phyloP scores from a whole-genome alignment of 2,113 vertebrate species.

The Procavia capensis region DNA sequence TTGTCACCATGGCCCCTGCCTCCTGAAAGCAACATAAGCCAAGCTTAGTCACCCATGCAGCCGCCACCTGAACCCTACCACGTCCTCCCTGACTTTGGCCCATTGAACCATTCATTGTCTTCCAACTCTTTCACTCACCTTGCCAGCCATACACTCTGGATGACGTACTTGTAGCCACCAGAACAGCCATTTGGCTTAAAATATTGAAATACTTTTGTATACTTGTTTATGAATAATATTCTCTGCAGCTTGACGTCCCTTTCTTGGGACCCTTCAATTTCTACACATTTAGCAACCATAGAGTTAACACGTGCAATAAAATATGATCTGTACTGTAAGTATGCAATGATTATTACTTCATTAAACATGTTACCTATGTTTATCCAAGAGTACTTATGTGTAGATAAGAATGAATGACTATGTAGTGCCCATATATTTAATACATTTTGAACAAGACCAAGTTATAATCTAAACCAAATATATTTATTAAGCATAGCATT shows the following conservation, averaged over 20 bases:
- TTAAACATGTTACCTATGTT: not conserved
- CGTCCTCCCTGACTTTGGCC: not conserved
- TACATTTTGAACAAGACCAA: conserved; percentile 38
- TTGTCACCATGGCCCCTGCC: not conserved
- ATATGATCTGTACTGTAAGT: not conserved
- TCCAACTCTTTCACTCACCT: not conserved
- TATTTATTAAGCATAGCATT: not conserved
- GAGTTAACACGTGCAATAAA: not conserved
- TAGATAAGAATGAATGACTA: not conserved
- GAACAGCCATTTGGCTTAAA: not conserved
- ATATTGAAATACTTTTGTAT: not conserved
- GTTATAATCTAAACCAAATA: conserved; percentile 35
- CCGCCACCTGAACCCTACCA: not conserved
- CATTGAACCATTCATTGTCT: not conserved
- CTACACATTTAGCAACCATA: not conserved
- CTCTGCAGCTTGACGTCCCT: not conserved
- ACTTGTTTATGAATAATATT: not conserved
- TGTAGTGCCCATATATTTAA: not conserved
- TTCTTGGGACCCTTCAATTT: not conserved
- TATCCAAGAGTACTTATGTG: not conserved
- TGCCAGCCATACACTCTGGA: not conserved
- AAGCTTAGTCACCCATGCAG: not conserved
- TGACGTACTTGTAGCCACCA: not conserved
- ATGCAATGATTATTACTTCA: not conserved
- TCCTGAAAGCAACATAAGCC: not conserved